Base-by-base conservation (phyloP, 2,888 invertebrate species). In the Chrysolina oricalcia region DNA sequence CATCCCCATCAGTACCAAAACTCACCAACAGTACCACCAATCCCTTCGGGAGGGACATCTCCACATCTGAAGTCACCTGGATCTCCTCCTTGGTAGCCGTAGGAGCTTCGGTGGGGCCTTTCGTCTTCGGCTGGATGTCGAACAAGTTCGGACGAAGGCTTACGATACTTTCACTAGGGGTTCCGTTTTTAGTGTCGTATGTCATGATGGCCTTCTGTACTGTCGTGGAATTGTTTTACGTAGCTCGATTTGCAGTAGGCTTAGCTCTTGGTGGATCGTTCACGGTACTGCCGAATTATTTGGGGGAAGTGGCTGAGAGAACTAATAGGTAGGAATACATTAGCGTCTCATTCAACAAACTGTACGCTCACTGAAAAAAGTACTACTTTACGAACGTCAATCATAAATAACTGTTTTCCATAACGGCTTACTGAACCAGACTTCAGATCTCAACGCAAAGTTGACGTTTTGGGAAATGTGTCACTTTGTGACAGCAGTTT, bases 231-330 rank as follows among this genome's bases (percentile, higher is more conserved):
- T 88, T 90, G 84, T 88, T 91, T 71, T 92, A 91, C 88, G 90
- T 87, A 9, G 93, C 91, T 69, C 90, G 90, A 73, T 90, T 91
- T 80, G 88, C 90, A 74, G 92, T 91, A 88, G 95, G 95, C 64
- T 83, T 94, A 1, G 92, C 91, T 0, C 91, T 93, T 0, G 93
- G 94, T 0, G 92, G 93, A 84, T 89, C 93, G 17, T 94, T 93
- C 89, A 93, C 94, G 0, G 92, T 93, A 1, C 92, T 93, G 0
- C 96, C 97, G 0, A 94, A 96, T 92, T 97, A 97, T 88, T 92
- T 96, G 75, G 95, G 95, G 53, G 97, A 97, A 89, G 94, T 96
- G 63, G 92, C 96, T 6, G 93, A 95, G 89, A 93, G 94, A 74
- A 93, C 94, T 35, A 92, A 93, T 15, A 90, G 97, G 79, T 53